Evolutionary conservation across 2,113 vertebrate species (phyloP), one percentile per base, ranked within the genome.

Genomic region (Martes martes): DNA sequence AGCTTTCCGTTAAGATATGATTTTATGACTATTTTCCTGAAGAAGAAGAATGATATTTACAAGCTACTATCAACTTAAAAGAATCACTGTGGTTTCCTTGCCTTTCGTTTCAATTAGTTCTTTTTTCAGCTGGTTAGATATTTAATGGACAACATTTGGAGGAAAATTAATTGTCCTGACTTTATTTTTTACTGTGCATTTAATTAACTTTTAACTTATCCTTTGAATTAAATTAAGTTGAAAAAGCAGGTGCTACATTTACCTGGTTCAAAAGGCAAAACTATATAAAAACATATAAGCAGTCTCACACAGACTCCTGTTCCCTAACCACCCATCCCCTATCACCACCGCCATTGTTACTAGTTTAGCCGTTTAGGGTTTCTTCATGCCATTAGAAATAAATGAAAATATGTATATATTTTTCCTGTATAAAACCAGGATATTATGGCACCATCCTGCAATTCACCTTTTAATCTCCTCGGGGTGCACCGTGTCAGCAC

Each of bases 181-280:
- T 89, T 78, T 89, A 83, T 57, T 88, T 88, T 88, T 65, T 74
- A 45, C 55, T 82, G 42, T 78, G 55, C 36, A 55, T 52, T 63
- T 89, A 94, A 86, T 90, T 93, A 93, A 94, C 87, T 65, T 86
- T 87, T 61, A 69, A 78, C 42, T 79, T 92, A 84, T 26, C 8
- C 31, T 84, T 84, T 92, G 50, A 89, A 61, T 91, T 91, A 81
- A 84, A 57, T 78, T 65, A 67, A 85, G 57, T 73, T 80, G 52
- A 94, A 91, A 85, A 45, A 92, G 36, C 24, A 80, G 52, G 18
- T 79, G 69, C 45, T 95, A 85, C 4, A 73, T 61, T 93, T 89
- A 80, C 45, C 28, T 55, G 28, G 19, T 79, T 85, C 31, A 93
- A 89, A 83, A 89, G 21, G 26, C 52, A 59, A 63, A 95, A 63